Base-by-base conservation (phyloP, 2,888 invertebrate species). In the Drosophila borborema region DNA sequence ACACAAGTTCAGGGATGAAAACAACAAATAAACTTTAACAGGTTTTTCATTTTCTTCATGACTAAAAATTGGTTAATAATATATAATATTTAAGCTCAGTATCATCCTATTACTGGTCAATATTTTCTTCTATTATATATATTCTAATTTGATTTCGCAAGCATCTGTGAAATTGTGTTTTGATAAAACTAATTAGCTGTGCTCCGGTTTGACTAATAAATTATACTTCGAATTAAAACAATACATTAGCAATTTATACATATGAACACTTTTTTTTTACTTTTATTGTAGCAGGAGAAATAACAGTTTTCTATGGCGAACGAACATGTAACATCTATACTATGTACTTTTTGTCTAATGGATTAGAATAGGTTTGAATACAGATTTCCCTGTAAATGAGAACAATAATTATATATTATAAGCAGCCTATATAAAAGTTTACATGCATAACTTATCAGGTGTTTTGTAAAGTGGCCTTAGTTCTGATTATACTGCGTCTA, bases 361-460 rank as follows among this genome's bases (percentile, higher is more conserved):
- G 60, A 60, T 60, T 18, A 51, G 60, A 12, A n/a, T n/a, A 51
- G 28, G 28, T 12, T 38, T 9, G 14, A 45, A 46, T 28, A 38
- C 23, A 46, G 36, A 46, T 59, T n/a, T 7, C n/a, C 0, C 36
- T 38, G 38, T 59, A 46, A 59, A 59, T 59, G 38, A 38, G 8
- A 38, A 38, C 8, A 45, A 7, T 49, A 49, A 20, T 10, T 54
- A 23, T 53, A 40, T 40, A 40, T 16, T 28, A n/a, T n/a, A 7
- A 12, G 1, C n/a, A 40, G n/a, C 12, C 31, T 55, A 40, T 23
- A 40, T 54, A 40, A 54, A 34, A 51, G 3, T 10, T 43, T 53
- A 36, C 51, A 36, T 58, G 53, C 8, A 14, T 41, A 43, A 6
- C 18, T 43, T 14, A 46, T 41, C 28, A 73, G 16, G 31, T 54